Evolutionary conservation across 2,888 invertebrate genomes (phyloP), one percentile per base, ranked within the genome.

Genomic region (Dasysyrphus tricinctus): DNA sequence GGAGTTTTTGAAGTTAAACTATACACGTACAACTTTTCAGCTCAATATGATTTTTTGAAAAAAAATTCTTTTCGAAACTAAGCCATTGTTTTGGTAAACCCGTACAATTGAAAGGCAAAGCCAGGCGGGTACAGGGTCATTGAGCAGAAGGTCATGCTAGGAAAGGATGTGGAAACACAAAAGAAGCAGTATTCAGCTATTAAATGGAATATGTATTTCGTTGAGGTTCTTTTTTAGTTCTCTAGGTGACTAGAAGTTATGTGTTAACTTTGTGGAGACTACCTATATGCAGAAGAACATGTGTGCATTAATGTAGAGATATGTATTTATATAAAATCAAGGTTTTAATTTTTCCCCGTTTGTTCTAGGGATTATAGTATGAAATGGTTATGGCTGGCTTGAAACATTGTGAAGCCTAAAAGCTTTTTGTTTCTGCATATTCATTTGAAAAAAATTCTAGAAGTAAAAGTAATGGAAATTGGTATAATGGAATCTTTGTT

Each of bases 131-230:
- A n/a, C n/a, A n/a, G 70, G 75, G 70, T 84, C 75, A 76, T 51
- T 47, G 42, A 57, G 84, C 72, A 76, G 72, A 84, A 80, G 84
- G 80, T 67, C 65, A 76, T 37, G 34, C 37, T 39, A 49, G 70
- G 65, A 76, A 72, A 75, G 75, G 75, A 80, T 84, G 75, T 39
- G 80, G 70, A 84, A 72, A 72, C 32, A 84, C 80, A 84, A 76
- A 65, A 16, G 80, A n/a, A 57, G 16, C 16, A 51, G 57, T 39
- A 65, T 37, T 39, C 4, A 63, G 51, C 54, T 12, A 24, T 51
- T 59, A 49, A 76, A 84, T 76, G 69, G 42, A 37, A 63, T 32
- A 57, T 42, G 76, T 59, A 56, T 44, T 74, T 75, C 73, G 61
- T 61, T 69, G 39, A 73, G 61, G 29, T 69, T 59, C 69, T 14